Base-by-base conservation (phyloP, 37 sponge, comb jelly and placozoan genomes). In the Ephydatia muelleri region DNA sequence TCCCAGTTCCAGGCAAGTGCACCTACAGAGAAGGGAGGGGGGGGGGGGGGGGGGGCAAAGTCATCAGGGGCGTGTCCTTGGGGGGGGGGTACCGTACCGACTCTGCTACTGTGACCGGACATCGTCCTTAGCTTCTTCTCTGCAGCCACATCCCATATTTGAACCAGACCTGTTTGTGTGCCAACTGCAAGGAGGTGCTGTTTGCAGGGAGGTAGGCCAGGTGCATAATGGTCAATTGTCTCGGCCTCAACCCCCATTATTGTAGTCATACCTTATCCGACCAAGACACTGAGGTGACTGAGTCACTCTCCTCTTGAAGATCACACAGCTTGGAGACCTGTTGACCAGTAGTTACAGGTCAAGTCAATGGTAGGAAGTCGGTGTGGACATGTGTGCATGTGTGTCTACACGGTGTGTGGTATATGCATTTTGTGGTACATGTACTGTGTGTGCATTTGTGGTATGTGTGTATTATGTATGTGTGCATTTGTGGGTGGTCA, bases 1-100 rank as follows among this genome's bases (percentile, higher is more conserved):
- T 88, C 85, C 38, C 77, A 83, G 79, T 93, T 94, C 99, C 99
- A 98, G 0, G 97, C 89, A 9, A 98, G 86, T 23, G 94, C 83
- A 5, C 89, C 88, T 94, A 49, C 13, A 27, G n/a, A n/a, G n/a
- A n/a, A n/a, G 12, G 57, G 12, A 21, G 12, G 57, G 12, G 57
- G 12, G 57, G 12, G 57, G 12, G 57, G 12, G 57, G 12, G 57
- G 57, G 12, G 57, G 57, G 57, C 19, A 57, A 14, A 8, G 47
- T 43, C 47, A 92, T 83, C 11, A 37, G 4, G 30, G 4, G 47
- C 8, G n/a, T n/a, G n/a, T n/a, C n/a, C n/a, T n/a, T n/a, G n/a
- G 57, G 57, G 16, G 57, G 57, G 57, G 57, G 43, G 43, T 9
- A 48, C 14, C 83, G 72, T 77, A 88, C 91, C 83, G 9, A 94